phyloP scores from a whole-genome alignment of 2,113 vertebrate species.

The Papio anubis region DNA sequence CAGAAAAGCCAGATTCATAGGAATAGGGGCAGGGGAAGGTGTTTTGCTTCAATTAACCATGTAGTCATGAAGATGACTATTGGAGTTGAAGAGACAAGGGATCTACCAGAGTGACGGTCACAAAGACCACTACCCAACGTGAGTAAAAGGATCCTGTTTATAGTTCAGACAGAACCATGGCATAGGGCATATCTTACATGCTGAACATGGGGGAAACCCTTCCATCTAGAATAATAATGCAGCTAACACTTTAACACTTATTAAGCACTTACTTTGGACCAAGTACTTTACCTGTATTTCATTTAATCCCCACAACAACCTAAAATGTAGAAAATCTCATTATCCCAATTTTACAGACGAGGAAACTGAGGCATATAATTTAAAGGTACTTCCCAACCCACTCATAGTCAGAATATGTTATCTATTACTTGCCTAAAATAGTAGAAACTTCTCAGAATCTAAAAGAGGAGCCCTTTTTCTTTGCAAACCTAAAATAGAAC shows the following conservation, averaged over 20 bases:
- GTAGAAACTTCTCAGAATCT: constrained; percentile 42
- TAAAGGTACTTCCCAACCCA: constrained; percentile 16
- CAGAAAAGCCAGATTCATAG: constrained; percentile 12
- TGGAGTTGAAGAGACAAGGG: background rate
- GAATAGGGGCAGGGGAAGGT: background rate
- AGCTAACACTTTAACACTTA: background rate
- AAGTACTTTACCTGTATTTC: constrained; percentile 37
- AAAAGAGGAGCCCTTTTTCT: constrained; percentile 27
- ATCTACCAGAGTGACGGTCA: background rate
- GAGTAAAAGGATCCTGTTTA: background rate
- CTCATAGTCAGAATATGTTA: constrained; percentile 40
- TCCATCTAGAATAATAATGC: background rate
- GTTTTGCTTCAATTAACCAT: background rate
- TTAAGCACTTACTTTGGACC: background rate
- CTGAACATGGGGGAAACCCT: background rate
- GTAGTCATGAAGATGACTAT: background rate
- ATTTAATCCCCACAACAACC: constrained; percentile 19
- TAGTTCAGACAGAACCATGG: background rate
- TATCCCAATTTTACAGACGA: constrained; percentile 52
- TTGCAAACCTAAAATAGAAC: constrained; percentile 61
- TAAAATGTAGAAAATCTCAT: constrained; percentile 33
- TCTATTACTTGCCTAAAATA: constrained; percentile 43
- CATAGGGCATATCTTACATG: background rate
- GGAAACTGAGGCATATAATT: constrained; percentile 38
- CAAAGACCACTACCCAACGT: background rate